Evolutionary conservation across 2,113 vertebrate genomes (phyloP), one percentile per base, ranked within the genome.

Genomic region (Pterocles gutturalis): DNA sequence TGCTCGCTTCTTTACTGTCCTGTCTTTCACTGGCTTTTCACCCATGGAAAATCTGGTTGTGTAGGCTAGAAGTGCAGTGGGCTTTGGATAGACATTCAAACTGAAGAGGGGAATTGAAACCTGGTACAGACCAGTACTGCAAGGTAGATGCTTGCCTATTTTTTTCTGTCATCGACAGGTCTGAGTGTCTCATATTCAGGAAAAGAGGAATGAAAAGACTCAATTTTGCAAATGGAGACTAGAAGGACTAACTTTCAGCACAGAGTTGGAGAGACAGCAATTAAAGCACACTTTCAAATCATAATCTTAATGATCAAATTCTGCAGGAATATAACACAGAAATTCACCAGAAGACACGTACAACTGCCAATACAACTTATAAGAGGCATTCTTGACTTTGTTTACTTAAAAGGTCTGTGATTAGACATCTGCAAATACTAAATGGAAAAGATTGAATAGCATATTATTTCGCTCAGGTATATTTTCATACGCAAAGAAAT

Each of bases 281-380:
- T n/a, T 28, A 60, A 73, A 46, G 2, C 15, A 13, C 4, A 4
- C 20, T 28, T 69, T 13, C 25, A 80, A 64, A 72, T 41, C 13
- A 33, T 60, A 33, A 46, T 28, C 31, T 20, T 67, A 51, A 87
- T 11, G 3, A 64, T 61, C 54, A n/a, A 38, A 38, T 65, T 81
- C 51, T 70, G 11, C 57, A 57, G 36, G 26, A 69, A 24, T 43
- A 16, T 25, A 75, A 15, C 10, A 31, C 6, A 4, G 8, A 67
- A 58, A 13, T 41, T 78, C 26, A 58, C 13, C 29, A 64, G 49
- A 26, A 36, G n/a, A 29, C 6, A 10, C 2, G 8, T 38, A 26
- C 45, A 61, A 28, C 26, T 49, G 41, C 19, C 36, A 57, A 8
- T 22, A 19, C 1, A 43, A 3, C 1, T 0, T 8, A 5, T 62